These are phyloP conservation scores for Champsocephalus gunnari DNA, from an alignment of 2,797 vertebrate genomes.

Conservation along the genomic window DNA sequence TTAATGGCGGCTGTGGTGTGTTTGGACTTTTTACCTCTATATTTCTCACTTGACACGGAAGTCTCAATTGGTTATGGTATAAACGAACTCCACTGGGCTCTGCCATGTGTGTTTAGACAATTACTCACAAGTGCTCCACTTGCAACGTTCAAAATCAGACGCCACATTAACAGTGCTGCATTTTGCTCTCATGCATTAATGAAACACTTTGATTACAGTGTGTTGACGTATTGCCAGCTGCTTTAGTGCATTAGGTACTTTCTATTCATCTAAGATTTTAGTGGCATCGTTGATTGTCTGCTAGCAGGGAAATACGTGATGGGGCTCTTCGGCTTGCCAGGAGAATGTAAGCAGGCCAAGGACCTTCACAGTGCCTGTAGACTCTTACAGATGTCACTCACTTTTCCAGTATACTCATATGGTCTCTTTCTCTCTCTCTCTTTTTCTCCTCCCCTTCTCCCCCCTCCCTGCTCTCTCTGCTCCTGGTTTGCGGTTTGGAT, in stretches of 20 bases:
- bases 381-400: slow-evolving; percentile 78
- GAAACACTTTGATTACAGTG: slow-evolving; percentile 79
- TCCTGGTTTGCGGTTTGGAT: slow-evolving; percentile 85
- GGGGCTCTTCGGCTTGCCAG: slow-evolving; percentile 52
- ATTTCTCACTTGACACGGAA: slow-evolving; percentile 83
- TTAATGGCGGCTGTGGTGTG: slow-evolving; percentile 82
- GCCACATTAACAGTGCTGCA: slow-evolving; percentile 71
- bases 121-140: slow-evolving; percentile 72
- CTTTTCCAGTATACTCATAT: slow-evolving; percentile 86
- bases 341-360: slow-evolving; percentile 69
- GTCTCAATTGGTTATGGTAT: slow-evolving; percentile 81
- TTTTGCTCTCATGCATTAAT: slow-evolving; percentile 81
- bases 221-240: slow-evolving; percentile 79
- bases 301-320: slow-evolving; percentile 41
- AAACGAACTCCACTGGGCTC: slow-evolving; percentile 78
- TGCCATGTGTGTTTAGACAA: slow-evolving; percentile 82
- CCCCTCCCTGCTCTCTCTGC: slow-evolving; percentile 70
- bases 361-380: slow-evolving; percentile 63
- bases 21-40: slow-evolving; percentile 83
- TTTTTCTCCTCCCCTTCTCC: slow-evolving; percentile 54
- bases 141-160: slow-evolving; percentile 71
- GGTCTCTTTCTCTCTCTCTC: slow-evolving; percentile 74
- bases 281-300: slow-evolving; percentile 69
- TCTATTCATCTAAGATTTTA: slow-evolving; percentile 64
- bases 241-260: slow-evolving; percentile 58